phyloP scores from a whole-genome alignment of 2,888 invertebrate genomes.

The Iselma pallidipennis region DNA sequence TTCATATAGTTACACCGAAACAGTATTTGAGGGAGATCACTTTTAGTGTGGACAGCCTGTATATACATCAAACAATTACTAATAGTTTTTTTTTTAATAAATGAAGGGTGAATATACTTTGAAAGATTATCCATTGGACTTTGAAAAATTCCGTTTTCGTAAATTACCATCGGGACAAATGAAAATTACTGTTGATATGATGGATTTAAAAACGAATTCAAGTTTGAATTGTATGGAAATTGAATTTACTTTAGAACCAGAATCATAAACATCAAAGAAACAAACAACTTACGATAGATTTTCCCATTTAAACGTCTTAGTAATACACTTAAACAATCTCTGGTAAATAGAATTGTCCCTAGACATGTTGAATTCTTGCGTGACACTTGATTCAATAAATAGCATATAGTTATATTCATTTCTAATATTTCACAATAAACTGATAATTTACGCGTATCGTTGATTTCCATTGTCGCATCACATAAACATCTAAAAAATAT shows the following conservation, averaged over 20 bases:
- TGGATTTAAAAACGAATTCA: conserved; percentile 27
- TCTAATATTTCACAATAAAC: conserved; percentile 58
- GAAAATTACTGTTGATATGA: conserved; percentile 23
- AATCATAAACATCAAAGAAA: background rate
- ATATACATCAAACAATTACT: too few relatives aligned
- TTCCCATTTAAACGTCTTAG: conserved; percentile 55
- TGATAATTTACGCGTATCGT: conserved; percentile 50
- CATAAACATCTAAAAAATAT: conserved; percentile 51
- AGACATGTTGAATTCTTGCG: conserved; percentile 51
- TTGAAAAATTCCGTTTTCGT: conserved; percentile 31
- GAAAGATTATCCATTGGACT: conserved; percentile 32
- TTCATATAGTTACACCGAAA: too few relatives aligned
- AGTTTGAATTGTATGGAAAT: conserved; percentile 28
- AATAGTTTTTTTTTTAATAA: conserved; percentile 9
- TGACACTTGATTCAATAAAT: conserved; percentile 54
- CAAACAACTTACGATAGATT: conserved; percentile 54
- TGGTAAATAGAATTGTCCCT: conserved; percentile 54
- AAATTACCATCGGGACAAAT: conserved; percentile 32
- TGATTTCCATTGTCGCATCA: conserved; percentile 49
- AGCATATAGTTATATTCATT: conserved; percentile 58
- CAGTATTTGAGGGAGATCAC: too few relatives aligned
- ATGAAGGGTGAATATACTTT: conserved; percentile 37
- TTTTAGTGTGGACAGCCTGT: too few relatives aligned
- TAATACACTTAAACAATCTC: conserved; percentile 56
- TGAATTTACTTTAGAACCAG: conserved; percentile 19